phyloP scores from a whole-genome alignment of 2,113 vertebrate species.

The Poecilia latipinna region DNA sequence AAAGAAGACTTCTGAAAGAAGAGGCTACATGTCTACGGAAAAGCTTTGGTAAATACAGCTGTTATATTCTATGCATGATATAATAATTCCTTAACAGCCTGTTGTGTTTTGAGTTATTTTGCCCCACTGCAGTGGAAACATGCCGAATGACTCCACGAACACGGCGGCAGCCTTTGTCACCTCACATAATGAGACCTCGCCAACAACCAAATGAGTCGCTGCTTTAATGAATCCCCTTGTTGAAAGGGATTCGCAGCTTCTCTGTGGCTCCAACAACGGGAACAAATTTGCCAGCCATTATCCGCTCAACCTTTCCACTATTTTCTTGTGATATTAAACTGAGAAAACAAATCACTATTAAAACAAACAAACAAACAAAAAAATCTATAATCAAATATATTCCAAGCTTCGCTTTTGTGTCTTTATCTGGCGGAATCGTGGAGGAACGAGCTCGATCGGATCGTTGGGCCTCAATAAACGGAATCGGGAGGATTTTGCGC shows the following conservation, averaged over 20 bases:
- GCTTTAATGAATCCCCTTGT: constrained; percentile 56
- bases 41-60: background rate
- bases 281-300: constrained; percentile 52
- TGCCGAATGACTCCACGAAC: constrained; percentile 53
- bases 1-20: too few species aligned
- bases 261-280: constrained; percentile 53
- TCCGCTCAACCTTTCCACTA: constrained; percentile 20
- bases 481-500: background rate
- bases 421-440: background rate
- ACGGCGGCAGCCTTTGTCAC: constrained; percentile 42
- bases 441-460: constrained; percentile 10
- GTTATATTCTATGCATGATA: constrained; percentile 14
- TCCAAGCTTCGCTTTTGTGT: background rate
- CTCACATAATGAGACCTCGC: constrained; percentile 60
- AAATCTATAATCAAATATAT: background rate
- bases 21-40: background rate
- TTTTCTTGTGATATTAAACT: constrained; percentile 13
- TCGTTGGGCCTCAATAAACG: background rate
- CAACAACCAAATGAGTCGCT: constrained; percentile 63
- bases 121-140: constrained; percentile 40
- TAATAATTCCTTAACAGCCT: constrained; percentile 6
- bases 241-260: constrained; percentile 50
- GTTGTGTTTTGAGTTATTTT: constrained; percentile 37
- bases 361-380: background rate
- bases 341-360: background rate